These are phyloP conservation scores for Dinomys branickii DNA, from an alignment of 2,113 vertebrate species.

Conservation along the genomic window DNA sequence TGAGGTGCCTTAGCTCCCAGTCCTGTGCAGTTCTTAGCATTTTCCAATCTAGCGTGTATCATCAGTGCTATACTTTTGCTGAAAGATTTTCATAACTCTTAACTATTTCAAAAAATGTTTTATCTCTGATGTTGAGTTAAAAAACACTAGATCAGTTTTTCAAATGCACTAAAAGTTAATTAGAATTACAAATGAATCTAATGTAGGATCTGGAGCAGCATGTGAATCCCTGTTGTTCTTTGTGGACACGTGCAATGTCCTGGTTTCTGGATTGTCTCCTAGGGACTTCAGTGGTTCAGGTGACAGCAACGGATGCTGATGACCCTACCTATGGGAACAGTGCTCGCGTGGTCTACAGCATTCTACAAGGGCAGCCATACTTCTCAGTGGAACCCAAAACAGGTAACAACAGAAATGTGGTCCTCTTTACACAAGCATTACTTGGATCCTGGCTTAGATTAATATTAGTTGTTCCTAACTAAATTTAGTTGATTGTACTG, in stretches of 20 bases:
- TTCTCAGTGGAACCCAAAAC: slow-evolving; percentile 99
- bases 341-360: slow-evolving; percentile 97
- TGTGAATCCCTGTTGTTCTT: background rate
- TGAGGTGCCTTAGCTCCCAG: background rate
- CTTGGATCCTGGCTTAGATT: background rate
- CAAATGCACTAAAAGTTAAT: background rate
- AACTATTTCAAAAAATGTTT: background rate
- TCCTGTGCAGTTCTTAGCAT: background rate
- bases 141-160: background rate
- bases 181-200: background rate
- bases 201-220: background rate
- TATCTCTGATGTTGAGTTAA: background rate
- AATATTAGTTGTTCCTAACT: background rate
- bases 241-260: slow-evolving; percentile 8
- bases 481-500: background rate
- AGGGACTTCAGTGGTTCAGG: slow-evolving; percentile 98
- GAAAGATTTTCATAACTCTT: background rate
- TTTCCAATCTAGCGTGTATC: background rate
- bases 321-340: slow-evolving; percentile 98
- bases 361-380: slow-evolving; percentile 96
- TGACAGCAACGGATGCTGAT: slow-evolving; percentile 97
- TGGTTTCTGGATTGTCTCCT: slow-evolving; percentile 66
- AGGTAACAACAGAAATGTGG: slow-evolving; percentile 83
- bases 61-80: background rate
- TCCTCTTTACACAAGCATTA: background rate